phyloP scores from a whole-genome alignment of 2,888 invertebrate species.

The Eucera pruinosa region DNA sequence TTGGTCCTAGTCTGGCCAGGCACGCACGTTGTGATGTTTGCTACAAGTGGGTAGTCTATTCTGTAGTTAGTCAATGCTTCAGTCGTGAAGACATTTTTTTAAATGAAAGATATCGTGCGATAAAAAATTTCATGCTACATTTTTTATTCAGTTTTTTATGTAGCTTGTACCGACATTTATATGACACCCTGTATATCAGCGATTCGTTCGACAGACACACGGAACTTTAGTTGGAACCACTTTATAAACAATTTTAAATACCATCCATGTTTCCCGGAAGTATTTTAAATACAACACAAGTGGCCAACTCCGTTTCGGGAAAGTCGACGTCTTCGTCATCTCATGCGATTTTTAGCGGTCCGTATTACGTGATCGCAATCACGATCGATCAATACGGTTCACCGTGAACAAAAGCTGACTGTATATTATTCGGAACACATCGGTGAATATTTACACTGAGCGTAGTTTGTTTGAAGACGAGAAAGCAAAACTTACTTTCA shows the following conservation, averaged over 20 bases:
- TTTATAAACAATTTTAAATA: conserved; percentile 7
- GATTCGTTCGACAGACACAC: not conserved
- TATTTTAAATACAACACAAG: conserved; percentile 46
- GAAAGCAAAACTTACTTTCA: not conserved
- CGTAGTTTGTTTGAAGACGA: not conserved
- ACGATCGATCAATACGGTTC: not conserved
- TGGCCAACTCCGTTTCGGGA: not conserved
- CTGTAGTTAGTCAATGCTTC: too few species aligned
- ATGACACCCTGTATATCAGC: not conserved
- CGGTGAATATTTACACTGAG: not conserved
- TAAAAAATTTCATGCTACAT: too few species aligned
- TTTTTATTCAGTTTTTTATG: too few species aligned
- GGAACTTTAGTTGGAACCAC: conserved; percentile 19
- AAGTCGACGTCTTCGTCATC: conserved; percentile 15
- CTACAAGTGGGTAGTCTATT: too few species aligned
- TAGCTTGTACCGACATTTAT: too few species aligned
- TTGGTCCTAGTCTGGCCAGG: too few species aligned
- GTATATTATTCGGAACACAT: not conserved
- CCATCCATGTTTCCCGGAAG: conserved; percentile 36
- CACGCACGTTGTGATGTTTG: too few species aligned
- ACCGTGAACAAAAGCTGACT: not conserved
- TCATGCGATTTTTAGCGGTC: conserved; percentile 12
- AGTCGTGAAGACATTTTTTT: too few species aligned
- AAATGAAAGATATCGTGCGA: too few species aligned
- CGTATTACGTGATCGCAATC: conserved; percentile 38